phyloP scores from a whole-genome alignment of 2,113 vertebrate genomes.

The Stomatorhinus ivindoensis region DNA sequence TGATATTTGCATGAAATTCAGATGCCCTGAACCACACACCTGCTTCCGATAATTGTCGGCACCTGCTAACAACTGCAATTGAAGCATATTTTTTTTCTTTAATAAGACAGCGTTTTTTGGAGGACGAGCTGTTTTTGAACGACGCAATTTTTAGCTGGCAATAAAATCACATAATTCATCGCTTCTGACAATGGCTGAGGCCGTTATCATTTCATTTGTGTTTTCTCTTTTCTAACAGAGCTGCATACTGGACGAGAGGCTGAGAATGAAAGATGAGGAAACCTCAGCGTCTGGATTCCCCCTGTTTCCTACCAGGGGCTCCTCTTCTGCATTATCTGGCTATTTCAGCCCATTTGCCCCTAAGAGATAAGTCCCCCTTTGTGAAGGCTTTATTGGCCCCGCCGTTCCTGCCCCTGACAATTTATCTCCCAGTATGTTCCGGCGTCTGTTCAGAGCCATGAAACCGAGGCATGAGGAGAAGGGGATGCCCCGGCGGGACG shows the following conservation, averaged over 20 bases:
- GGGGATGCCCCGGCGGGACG: background rate
- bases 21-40: background rate
- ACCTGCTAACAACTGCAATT: background rate
- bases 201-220: background rate
- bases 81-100: background rate
- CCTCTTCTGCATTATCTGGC: background rate
- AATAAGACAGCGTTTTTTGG: background rate
- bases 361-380: background rate
- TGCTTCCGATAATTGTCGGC: background rate
- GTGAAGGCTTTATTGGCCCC: background rate
- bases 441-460: background rate
- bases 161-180: background rate
- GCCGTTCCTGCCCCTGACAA: background rate
- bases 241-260: background rate
- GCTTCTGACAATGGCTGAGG: background rate
- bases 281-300: background rate
- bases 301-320: background rate
- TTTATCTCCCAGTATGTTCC: constrained; percentile 3
- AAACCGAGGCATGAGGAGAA: background rate
- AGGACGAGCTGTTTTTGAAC: background rate
- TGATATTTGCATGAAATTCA: background rate
- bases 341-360: background rate
- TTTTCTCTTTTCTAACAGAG: background rate
- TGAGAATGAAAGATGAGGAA: background rate
- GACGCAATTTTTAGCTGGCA: background rate